A percentile compares a stretch with the other conserved stretches of the same genome.
These are phyloP conservation scores for Chaetophractus vellerosus DNA, from an alignment of 2,797 vertebrate species.

Conservation along the genomic window DNA sequence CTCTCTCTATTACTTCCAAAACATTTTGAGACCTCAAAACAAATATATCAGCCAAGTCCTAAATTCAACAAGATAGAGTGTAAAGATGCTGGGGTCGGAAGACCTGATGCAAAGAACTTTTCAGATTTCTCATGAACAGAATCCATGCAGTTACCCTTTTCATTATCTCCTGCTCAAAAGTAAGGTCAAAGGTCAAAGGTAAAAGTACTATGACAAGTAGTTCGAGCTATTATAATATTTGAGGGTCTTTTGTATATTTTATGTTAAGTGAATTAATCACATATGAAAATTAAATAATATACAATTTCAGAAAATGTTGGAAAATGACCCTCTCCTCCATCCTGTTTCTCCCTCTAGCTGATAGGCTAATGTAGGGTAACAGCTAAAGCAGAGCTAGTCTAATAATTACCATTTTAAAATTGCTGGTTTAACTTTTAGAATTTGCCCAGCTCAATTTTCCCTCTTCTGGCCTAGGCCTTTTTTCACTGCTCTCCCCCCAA, in stretches of 20 bases:
- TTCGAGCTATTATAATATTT: background rate
- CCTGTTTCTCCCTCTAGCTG: background rate
- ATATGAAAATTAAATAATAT: slow-evolving; percentile 42
- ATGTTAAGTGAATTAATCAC: background rate
- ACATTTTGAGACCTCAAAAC: background rate
- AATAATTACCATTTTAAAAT: background rate
- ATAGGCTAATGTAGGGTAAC: background rate
- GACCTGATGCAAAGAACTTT: background rate
- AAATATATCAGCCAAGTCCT: slow-evolving; percentile 1
- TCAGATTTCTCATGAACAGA: background rate
- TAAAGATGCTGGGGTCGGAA: background rate
- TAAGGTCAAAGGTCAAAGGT: background rate
- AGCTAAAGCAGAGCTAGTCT: background rate
- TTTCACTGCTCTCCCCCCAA: background rate
- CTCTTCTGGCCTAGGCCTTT: no score
- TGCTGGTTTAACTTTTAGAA: background rate
- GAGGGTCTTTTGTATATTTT: background rate
- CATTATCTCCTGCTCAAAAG: background rate
- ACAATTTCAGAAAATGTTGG: background rate
- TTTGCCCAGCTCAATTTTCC: slow-evolving; percentile 4
- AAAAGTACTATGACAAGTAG: background rate
- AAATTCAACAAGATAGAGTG: background rate
- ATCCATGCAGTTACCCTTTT: background rate
- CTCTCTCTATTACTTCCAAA: background rate
- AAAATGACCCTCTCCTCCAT: background rate